phyloP scores from a whole-genome alignment of 2,113 vertebrate species.

The Heterotis niloticus region DNA sequence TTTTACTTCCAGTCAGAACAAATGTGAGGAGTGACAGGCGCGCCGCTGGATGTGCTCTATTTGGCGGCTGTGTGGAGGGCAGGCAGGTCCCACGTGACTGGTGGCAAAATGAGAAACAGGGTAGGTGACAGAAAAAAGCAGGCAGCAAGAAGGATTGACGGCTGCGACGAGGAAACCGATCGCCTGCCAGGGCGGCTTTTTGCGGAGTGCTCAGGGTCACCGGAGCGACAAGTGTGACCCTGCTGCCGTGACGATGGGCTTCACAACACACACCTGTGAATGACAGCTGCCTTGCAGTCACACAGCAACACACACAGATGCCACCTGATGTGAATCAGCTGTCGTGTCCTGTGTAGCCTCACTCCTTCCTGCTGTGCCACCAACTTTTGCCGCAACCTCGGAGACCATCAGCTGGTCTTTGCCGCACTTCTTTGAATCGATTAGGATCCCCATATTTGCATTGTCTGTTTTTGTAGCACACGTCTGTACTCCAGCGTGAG shows the following conservation, averaged over 20 bases:
- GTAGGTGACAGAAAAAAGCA: not conserved
- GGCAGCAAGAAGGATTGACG: slow-evolving; percentile 32
- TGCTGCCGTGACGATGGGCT: not conserved
- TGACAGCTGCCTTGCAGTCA: not conserved
- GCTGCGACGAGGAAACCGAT: slow-evolving; percentile 26
- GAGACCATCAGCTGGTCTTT: too few species aligned
- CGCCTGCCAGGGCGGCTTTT: slow-evolving; percentile 9
- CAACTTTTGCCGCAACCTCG: too few species aligned
- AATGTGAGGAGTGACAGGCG: not conserved
- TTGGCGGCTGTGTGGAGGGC: not conserved
- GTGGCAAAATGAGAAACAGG: slow-evolving; percentile 33
- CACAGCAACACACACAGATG: not conserved
- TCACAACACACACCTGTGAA: not conserved
- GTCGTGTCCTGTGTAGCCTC: too few species aligned
- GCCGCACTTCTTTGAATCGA: too few species aligned
- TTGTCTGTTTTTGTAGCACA: too few species aligned
- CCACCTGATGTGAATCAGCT: too few species aligned
- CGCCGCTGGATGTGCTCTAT: not conserved
- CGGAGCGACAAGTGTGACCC: slow-evolving; percentile 11
- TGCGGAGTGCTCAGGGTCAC: not conserved
- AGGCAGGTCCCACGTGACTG: slow-evolving; percentile 17
- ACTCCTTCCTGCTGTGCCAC: too few species aligned
- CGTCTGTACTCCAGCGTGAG: too few species aligned
- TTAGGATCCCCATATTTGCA: too few species aligned
- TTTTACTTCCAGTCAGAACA: not conserved